Evolutionary conservation across 2,797 vertebrate species (phyloP), one percentile per base, ranked within the genome.

Genomic region (Coccyzus lansbergi): DNA sequence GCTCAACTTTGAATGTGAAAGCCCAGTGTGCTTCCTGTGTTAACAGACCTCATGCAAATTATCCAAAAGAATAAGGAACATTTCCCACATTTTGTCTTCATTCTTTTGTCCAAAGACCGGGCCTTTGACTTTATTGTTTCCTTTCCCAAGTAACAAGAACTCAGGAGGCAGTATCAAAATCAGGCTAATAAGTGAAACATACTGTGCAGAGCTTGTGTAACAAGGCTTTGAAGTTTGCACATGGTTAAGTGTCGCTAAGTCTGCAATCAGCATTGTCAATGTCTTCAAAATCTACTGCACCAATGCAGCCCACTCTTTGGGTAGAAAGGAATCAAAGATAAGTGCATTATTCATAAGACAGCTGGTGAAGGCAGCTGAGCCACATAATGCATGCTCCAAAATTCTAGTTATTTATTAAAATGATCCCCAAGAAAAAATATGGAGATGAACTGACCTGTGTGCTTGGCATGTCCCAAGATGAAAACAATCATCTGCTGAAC

Each of bases 211-310:
- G 16, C 63, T 92, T 19, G 96, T 92, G 71, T 96, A 94, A 4
- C 10, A 44, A 28, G 94, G 96, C 17, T 96, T 68, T 46, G 94
- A 64, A 40, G 62, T 96, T 86, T 86, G 92, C 77, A 97, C 96
- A 28, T 80, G 13, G 53, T 97, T 97, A 55, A 98, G 62, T 3
- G 96, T 95, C 2, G 76, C 38, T 76, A 98, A 97, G 55, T 95
- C 96, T 88, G 96, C 95, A 38, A 16, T 34, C 31, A 7, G 94
- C 91, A 85, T 95, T 94, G 84, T 98, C 98, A 19, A 97, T 48
- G 25, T 96, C 93, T 28, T 98, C 97, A 68, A 97, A 93, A 70
- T 98, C 92, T 53, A 97, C 83, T 52, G 98, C 97, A 93, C 97
- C 97, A 70, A 97, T 82, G 7, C 90, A 97, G 56, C 97, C 97